Percentiles rank a stretch among this genome's conserved stretches.
phyloP scores from a whole-genome alignment of 1,140 invertebrate genomes.

The Hylaeus volcanicus region DNA sequence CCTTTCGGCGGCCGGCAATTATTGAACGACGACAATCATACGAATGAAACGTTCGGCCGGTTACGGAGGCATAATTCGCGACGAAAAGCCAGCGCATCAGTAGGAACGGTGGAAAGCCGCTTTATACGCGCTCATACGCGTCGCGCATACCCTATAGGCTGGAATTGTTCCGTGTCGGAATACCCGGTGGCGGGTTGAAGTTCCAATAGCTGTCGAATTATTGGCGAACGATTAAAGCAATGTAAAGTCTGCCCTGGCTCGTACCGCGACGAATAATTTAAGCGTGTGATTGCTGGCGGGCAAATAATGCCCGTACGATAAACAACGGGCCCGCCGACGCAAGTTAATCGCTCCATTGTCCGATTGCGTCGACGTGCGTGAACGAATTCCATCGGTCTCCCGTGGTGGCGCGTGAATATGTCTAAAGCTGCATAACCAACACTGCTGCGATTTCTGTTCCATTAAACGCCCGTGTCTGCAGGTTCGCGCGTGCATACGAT shows the following conservation, averaged over 20 bases:
- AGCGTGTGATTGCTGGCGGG: slow-evolving; percentile 69
- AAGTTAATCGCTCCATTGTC: slow-evolving; percentile 76
- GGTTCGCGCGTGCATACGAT: slow-evolving; percentile 15
- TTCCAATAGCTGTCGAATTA: slow-evolving; percentile 62
- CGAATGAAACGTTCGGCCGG: slow-evolving; percentile 31
- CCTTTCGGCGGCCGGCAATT: slow-evolving; percentile 27
- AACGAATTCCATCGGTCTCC: slow-evolving; percentile 61
- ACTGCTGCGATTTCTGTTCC: slow-evolving; percentile 36
- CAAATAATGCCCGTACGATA: slow-evolving; percentile 72
- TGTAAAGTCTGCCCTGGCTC: slow-evolving; percentile 66
- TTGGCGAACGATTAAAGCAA: slow-evolving; percentile 71
- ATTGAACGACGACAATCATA: slow-evolving; percentile 33
- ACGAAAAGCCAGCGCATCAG: slow-evolving; percentile 14
- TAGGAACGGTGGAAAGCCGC: slow-evolving; percentile 8
- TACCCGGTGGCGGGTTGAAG: slow-evolving; percentile 35
- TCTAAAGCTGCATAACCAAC: slow-evolving; percentile 18
- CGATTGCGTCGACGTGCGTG: slow-evolving; percentile 65
- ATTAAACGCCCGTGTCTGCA: slow-evolving; percentile 8
- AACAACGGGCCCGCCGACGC: slow-evolving; percentile 69
- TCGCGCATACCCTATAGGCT: slow-evolving; percentile 8
- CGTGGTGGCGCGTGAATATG: neutral
- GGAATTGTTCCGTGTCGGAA: slow-evolving; percentile 31
- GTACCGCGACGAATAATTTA: slow-evolving; percentile 72
- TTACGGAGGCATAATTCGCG: slow-evolving; percentile 33
- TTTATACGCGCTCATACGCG: slow-evolving; percentile 24